Evolutionary conservation across 2,797 vertebrate species (phyloP).

Genomic region (Sebastolobus altivelis): DNA sequence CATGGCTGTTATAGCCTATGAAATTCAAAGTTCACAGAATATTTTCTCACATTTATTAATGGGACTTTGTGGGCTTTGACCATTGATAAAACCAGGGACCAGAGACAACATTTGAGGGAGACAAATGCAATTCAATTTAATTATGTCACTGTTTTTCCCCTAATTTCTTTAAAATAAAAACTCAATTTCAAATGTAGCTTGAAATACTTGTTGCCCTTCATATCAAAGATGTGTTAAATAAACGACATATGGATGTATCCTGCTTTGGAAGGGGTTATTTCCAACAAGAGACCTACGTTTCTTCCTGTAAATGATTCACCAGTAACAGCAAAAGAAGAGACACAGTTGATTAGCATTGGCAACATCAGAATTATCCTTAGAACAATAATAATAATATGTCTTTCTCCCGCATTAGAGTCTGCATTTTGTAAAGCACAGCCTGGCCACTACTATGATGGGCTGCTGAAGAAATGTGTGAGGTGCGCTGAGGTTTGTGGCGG

Average conservation of each 20-base stretch:
- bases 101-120: background rate
- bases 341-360: background rate
- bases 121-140: background rate
- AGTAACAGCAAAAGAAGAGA: background rate
- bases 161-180: background rate
- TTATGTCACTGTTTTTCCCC: background rate
- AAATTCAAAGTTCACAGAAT: background rate
- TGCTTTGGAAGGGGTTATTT: background rate
- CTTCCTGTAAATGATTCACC: background rate
- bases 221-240: background rate
- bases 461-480: slow-evolving; percentile 77
- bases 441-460: slow-evolving; percentile 77
- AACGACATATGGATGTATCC: background rate
- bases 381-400: background rate
- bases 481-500: slow-evolving; percentile 73
- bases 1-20: background rate
- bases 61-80: background rate
- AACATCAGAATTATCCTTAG: background rate
- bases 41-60: too few relatives aligned
- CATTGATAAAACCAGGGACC: background rate
- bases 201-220: background rate
- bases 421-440: slow-evolving; percentile 49
- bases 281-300: background rate
- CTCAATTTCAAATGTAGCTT: background rate
- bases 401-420: slow-evolving; percentile 46